phyloP scores from a whole-genome alignment of 2,888 invertebrate genomes.

The Drosophila mimica region DNA sequence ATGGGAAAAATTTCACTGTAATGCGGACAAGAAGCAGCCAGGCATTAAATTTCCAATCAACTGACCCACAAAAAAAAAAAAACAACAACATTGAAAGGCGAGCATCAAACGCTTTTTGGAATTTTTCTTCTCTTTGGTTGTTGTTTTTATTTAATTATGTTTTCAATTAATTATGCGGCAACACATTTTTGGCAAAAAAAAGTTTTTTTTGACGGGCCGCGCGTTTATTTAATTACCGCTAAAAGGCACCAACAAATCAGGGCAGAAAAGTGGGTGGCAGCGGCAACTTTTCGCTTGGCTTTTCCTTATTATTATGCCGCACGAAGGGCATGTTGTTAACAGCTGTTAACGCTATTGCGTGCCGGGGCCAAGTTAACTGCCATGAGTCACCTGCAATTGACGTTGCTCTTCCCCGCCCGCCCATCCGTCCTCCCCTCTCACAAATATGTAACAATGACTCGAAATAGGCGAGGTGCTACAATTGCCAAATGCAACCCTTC shows the following conservation, averaged over 20 bases:
- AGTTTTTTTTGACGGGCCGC: slow-evolving; percentile 29
- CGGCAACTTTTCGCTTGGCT: slow-evolving; percentile 9
- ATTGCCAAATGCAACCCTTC: slow-evolving; percentile 56
- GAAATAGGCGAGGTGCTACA: slow-evolving; percentile 9
- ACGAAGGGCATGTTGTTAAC: slow-evolving; percentile 71
- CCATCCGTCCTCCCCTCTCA: too few relatives aligned
- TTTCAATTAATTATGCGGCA: slow-evolving; percentile 79
- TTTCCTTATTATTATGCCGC: slow-evolving; percentile 73
- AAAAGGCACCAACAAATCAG: slow-evolving; percentile 40
- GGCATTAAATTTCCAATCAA: slow-evolving; percentile 48
- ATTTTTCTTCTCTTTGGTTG: not conserved
- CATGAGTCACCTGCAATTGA: slow-evolving; percentile 79
- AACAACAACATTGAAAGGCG: slow-evolving; percentile 23
- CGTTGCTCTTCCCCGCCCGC: slow-evolving; percentile 21
- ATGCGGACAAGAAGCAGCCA: slow-evolving; percentile 22
- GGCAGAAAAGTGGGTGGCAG: not conserved
- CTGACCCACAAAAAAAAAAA: slow-evolving; percentile 22
- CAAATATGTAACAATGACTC: slow-evolving; percentile 5
- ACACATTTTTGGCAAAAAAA: slow-evolving; percentile 58
- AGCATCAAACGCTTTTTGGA: slow-evolving; percentile 32
- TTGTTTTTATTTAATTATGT: slow-evolving; percentile 68
- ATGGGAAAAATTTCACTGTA: slow-evolving; percentile 53
- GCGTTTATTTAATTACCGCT: slow-evolving; percentile 67
- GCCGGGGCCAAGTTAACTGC: slow-evolving; percentile 56
- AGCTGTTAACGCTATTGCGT: slow-evolving; percentile 72